Evolutionary conservation across 2,797 vertebrate genomes (phyloP).

Genomic region (Spinus pinus): DNA sequence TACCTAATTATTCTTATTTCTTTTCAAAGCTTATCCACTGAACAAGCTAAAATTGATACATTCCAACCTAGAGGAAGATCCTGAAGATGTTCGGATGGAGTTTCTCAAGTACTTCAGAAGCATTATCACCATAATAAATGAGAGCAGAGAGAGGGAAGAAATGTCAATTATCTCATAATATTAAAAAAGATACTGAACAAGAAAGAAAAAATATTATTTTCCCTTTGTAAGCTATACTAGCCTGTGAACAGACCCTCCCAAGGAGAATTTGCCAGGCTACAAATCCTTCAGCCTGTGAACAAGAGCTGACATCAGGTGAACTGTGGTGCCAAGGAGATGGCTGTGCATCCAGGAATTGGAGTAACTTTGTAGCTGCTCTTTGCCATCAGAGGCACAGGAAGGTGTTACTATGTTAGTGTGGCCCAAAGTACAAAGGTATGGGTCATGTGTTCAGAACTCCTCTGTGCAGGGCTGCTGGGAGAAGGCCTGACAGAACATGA

Average conservation of each 20-base stretch:
- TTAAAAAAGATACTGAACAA: not conserved
- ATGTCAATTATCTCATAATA: conserved; percentile 90
- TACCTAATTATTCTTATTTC: not conserved
- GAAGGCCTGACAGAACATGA: not conserved
- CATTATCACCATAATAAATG: conserved; percentile 84
- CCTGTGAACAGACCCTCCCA: not conserved
- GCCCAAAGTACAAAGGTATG: not conserved
- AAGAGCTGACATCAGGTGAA: not conserved
- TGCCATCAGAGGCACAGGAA: not conserved
- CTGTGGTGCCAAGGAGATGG: not conserved
- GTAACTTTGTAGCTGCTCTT: not conserved
- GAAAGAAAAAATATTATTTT: not conserved
- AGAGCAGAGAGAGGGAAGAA: conserved; percentile 91
- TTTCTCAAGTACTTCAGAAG: conserved; percentile 87
- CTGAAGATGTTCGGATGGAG: conserved; percentile 86
- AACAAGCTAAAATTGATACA: conserved; percentile 86
- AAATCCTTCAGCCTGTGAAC: not conserved
- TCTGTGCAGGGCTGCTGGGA: not conserved
- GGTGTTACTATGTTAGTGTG: not conserved
- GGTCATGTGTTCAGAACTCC: not conserved
- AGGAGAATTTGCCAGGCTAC: not conserved
- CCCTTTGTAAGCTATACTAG: not conserved
- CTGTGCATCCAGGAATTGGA: not conserved
- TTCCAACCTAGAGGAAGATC: conserved; percentile 92
- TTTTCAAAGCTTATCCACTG: conserved; percentile 81